Evolutionary conservation across 2,888 invertebrate species (phyloP).

Genomic region (Apamea crenata): DNA sequence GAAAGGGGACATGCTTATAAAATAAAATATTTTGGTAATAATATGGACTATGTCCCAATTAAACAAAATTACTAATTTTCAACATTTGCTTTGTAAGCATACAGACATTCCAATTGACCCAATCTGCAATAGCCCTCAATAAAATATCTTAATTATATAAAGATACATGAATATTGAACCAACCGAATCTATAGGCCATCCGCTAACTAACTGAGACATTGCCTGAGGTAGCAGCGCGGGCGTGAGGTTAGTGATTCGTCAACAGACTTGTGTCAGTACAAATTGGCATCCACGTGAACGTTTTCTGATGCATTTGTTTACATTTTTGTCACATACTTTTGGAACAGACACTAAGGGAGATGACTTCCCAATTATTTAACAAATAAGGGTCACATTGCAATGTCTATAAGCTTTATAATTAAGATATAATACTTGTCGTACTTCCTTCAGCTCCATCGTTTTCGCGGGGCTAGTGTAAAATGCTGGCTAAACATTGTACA

Average conservation of each 20-base stretch:
- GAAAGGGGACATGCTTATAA: constrained; percentile 46
- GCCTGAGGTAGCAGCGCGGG: no score
- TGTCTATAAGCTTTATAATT: constrained; percentile 24
- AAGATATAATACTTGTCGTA: constrained; percentile 34
- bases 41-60: neutral
- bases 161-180: neutral
- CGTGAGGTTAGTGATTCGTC: no score
- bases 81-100: constrained; percentile 52
- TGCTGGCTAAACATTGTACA: constrained; percentile 44
- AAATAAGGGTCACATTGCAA: constrained; percentile 8
- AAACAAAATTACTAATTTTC: constrained; percentile 38
- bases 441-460: constrained; percentile 54
- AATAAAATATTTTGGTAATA: neutral
- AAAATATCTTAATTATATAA: neutral
- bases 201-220: no score
- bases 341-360: neutral
- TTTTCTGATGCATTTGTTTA: neutral
- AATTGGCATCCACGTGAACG: neutral
- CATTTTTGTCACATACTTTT: neutral
- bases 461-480: constrained; percentile 47
- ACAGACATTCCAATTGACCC: constrained; percentile 10
- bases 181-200: neutral
- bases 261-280: no score
- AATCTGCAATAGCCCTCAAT: neutral
- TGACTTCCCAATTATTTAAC: neutral